Base-by-base conservation (phyloP, 2,797 vertebrate species). In the Chrysocyon brachyurus region DNA sequence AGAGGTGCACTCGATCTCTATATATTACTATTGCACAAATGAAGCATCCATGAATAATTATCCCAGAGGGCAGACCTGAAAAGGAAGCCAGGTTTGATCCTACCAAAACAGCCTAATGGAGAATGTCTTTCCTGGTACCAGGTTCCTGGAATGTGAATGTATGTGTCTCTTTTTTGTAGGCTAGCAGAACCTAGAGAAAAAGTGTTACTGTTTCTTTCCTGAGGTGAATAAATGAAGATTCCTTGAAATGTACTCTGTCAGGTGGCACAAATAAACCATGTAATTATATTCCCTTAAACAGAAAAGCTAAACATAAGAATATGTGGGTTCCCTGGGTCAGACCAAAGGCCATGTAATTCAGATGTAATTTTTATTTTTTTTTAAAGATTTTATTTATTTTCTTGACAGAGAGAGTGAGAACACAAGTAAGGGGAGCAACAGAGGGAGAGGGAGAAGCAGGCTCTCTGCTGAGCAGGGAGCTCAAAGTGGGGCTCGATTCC, bases 251-350 rank as follows among this genome's bases (percentile, higher is more conserved):
- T 33, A 84, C 14, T 87, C 81, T 94, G n/a, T 31, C 21, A 52
- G n/a, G 21, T 83, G 19, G 21, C 66, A 84, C 31, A 64, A 82
- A 86, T 56, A 90, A 82, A 83, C 49, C 64, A 77, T 33, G 72
- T 21, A n/a, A 81, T 81, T 88, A 19, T 21, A 90, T 36, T 91
- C 31, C 16, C 66, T 86, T 64, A 95, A 68, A 83, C 79, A 95
- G 61, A 91, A 91, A 94, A 72, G 4, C 57, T 66, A 46, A 54
- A 61, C 33, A 22, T 54, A 92, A 66, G 33, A 24, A 40, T 86
- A 54, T 72, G 5, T 77, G 46, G 31, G 19, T 56, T 83, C 21
- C 40, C 66, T 93, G 33, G 36, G 61, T 87, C 54, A 78, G 14
- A 36, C 21, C 56, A 95, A 91, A 93, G 49, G 2, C n/a, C 31